Conservation (phyloP, 2,113 vertebrate species). For the Corythornis cristatus region DNA sequence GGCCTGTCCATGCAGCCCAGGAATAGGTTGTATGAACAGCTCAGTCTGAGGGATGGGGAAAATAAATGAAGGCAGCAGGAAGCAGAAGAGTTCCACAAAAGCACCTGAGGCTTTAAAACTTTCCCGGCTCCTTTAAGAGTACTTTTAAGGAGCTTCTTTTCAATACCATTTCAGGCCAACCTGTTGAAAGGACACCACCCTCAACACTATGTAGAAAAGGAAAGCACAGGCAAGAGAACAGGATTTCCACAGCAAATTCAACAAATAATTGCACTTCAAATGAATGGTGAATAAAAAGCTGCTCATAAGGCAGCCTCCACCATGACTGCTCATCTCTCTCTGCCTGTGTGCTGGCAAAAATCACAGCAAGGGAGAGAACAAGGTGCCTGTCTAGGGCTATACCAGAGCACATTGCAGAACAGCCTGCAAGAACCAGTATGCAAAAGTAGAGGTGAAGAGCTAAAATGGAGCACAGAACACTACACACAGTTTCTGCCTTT, state of each 20-base stretch:
- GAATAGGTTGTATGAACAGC: neutral
- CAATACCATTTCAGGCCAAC: neutral
- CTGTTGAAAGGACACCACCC: neutral
- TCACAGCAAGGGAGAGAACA: neutral
- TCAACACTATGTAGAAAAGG: neutral
- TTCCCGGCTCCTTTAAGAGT: neutral
- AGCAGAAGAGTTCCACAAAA: neutral
- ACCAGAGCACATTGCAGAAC: neutral
- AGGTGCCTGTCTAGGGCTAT: no score
- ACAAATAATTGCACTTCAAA: neutral
- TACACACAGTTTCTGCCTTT: neutral
- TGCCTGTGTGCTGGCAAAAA: neutral
- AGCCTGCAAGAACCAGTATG: neutral
- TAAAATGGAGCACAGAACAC: neutral
- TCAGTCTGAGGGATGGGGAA: neutral
- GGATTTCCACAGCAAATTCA: neutral
- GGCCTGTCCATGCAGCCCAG: accelerated
- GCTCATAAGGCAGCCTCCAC: neutral
- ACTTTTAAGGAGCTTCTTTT: neutral
- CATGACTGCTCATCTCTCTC: neutral
- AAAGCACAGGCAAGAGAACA: neutral
- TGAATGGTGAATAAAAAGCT: neutral
- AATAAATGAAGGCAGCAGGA: neutral
- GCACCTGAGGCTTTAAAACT: neutral
- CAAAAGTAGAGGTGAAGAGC: neutral